These are phyloP conservation scores for Salarias fasciatus DNA, from an alignment of 2,797 vertebrate genomes.

Conservation along the genomic window DNA sequence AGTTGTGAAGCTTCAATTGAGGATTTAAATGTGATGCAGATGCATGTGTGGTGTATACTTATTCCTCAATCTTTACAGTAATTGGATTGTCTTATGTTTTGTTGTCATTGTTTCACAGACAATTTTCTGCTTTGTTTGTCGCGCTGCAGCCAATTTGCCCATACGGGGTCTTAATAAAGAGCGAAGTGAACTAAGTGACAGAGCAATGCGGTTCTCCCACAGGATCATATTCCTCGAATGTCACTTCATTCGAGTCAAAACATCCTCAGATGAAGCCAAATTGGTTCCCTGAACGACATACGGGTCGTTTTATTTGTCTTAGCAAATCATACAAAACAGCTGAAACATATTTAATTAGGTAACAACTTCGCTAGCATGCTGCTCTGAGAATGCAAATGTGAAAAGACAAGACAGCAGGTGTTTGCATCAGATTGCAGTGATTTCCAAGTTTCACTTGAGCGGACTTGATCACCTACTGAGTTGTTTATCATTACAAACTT, in stretches of 20 bases:
- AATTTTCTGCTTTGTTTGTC: neutral
- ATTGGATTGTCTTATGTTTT: neutral
- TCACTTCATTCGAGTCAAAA: neutral
- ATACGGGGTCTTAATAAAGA: neutral
- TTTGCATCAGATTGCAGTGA: conserved; percentile 24
- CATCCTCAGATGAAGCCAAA: conserved; percentile 15
- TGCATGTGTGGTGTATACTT: neutral
- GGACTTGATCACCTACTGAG: conserved; percentile 32
- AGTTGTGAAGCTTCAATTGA: neutral
- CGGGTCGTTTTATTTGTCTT: conserved; percentile 1
- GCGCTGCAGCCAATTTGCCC: neutral
- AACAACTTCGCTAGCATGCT: neutral
- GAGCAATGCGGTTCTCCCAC: neutral
- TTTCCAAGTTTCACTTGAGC: conserved; percentile 27
- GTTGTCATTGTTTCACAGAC: neutral
- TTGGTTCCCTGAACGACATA: conserved; percentile 1
- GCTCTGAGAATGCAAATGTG: conserved; percentile 21
- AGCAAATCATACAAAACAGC: conserved; percentile 10
- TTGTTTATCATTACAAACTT: conserved; percentile 29
- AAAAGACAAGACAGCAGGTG: conserved; percentile 41
- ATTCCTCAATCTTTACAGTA: neutral
- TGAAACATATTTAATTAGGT: conserved; percentile 22
- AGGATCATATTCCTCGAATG: neutral
- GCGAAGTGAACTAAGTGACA: conserved; percentile 1
- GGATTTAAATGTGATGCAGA: too few species aligned